Evolutionary conservation across 1,140 invertebrate genomes (phyloP).

Genomic region (Elymnias hypermnestra): DNA sequence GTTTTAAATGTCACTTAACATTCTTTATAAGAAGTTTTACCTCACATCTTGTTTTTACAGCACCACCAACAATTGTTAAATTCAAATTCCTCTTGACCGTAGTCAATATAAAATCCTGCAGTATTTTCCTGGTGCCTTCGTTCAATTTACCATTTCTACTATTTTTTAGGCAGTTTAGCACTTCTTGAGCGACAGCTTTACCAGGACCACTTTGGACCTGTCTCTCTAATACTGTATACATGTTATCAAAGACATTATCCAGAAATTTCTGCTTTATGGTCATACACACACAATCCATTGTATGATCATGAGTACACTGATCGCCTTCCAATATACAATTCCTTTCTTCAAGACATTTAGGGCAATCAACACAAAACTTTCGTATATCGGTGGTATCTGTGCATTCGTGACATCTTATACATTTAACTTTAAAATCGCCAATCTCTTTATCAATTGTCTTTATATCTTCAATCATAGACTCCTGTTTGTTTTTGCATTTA

Average conservation of each 20-base stretch:
- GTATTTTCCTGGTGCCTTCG: conserved; percentile 35
- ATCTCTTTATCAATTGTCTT: conserved; percentile 41
- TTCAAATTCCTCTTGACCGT: conserved; percentile 60
- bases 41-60: conserved; percentile 65
- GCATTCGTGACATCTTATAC: conserved; percentile 46
- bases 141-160: conserved; percentile 61
- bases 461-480: conserved; percentile 44
- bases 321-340: conserved; percentile 37
- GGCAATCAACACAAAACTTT: conserved; percentile 55
- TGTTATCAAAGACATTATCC: conserved; percentile 64
- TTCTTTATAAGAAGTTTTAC: too few species aligned
- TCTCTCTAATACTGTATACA: conserved; percentile 54
- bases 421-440: conserved; percentile 33
- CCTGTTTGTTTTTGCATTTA: conserved; percentile 41
- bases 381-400: conserved; percentile 43
- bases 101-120: conserved; percentile 55
- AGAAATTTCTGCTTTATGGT: conserved; percentile 54
- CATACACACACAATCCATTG: conserved; percentile 53
- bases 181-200: conserved; percentile 41
- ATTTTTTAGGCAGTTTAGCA: conserved; percentile 46
- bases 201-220: conserved; percentile 39
- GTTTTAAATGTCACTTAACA: too few species aligned
- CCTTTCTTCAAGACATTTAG: conserved; percentile 44
- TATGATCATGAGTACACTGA: conserved; percentile 34
- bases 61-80: conserved; percentile 60